These are phyloP conservation scores for Toxotes chatareus DNA, from an alignment of 2,113 vertebrate species.

Conservation along the genomic window DNA sequence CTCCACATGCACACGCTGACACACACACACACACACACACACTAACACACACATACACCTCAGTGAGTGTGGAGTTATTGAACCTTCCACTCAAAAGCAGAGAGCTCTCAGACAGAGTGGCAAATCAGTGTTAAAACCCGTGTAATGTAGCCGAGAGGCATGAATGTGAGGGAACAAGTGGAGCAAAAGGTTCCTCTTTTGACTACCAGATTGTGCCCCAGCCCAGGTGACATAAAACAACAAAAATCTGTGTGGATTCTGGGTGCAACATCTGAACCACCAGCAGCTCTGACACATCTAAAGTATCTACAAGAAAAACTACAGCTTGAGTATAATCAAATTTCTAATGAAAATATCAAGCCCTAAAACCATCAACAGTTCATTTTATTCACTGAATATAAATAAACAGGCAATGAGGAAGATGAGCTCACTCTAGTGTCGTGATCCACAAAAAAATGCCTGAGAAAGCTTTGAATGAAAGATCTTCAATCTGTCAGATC, in stretches of 20 bases:
- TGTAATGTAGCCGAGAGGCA: constrained; percentile 44
- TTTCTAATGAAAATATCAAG: neutral
- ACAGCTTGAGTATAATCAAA: neutral
- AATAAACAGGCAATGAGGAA: neutral
- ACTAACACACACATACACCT: constrained; percentile 3
- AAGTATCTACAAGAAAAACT: neutral
- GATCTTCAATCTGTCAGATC: neutral
- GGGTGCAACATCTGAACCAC: neutral
- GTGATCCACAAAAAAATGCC: neutral
- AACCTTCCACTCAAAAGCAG: constrained; percentile 52
- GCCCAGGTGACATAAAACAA: constrained; percentile 2
- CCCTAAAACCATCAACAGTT: neutral
- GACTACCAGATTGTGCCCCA: constrained; percentile 3
- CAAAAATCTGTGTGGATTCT: neutral
- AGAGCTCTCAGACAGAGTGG: constrained; percentile 53
- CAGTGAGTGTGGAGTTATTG: constrained; percentile 33
- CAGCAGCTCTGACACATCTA: neutral
- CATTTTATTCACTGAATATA: neutral
- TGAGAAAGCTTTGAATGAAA: constrained; percentile 1
- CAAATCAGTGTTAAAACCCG: constrained; percentile 45
- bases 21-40: constrained; percentile 19
- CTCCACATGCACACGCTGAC: neutral
- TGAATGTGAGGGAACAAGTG: constrained; percentile 35
- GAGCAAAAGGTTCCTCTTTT: constrained; percentile 54
- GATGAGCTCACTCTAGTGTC: constrained; percentile 8